These are phyloP conservation scores for Nasonia vitripennis DNA, from an alignment of 1,140 invertebrate species.

Conservation along the genomic window DNA sequence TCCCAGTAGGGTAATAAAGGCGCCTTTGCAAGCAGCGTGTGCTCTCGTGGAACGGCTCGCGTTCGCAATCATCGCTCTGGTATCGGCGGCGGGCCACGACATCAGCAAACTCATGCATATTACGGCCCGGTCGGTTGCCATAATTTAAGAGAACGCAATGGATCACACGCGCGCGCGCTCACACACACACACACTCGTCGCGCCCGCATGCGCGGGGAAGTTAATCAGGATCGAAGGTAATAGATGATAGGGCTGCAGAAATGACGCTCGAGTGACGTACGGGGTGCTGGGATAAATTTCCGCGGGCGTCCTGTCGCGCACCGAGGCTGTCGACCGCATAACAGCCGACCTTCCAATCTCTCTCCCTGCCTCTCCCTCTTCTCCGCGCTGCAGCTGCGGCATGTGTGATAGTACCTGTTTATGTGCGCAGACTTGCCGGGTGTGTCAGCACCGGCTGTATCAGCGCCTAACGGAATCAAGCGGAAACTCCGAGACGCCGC, in stretches of 20 bases:
- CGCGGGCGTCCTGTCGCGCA: not conserved
- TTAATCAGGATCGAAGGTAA: slow-evolving; percentile 64
- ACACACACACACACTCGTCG: not conserved
- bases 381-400: not conserved
- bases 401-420: not conserved
- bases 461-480: slow-evolving; percentile 6
- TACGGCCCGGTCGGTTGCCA: not conserved
- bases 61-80: slow-evolving; percentile 37
- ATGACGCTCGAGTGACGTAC: slow-evolving; percentile 52
- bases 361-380: not conserved
- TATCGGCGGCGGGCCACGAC: slow-evolving; percentile 3
- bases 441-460: not conserved
- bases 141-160: slow-evolving; percentile 47
- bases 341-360: too few relatives aligned
- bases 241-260: slow-evolving; percentile 54
- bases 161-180: slow-evolving; percentile 39
- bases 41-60: not conserved
- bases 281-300: slow-evolving; percentile 49
- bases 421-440: not conserved
- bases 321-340: too few relatives aligned
- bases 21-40: not conserved
- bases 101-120: slow-evolving; percentile 13
- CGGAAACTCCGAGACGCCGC: slow-evolving; percentile 1
- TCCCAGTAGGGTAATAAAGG: slow-evolving; percentile 20
- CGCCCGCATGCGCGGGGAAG: slow-evolving; percentile 48